Percentiles rank a stretch among this genome's conserved stretches.
phyloP scores from a whole-genome alignment of 2,797 vertebrate genomes.

The Chrysocyon brachyurus region DNA sequence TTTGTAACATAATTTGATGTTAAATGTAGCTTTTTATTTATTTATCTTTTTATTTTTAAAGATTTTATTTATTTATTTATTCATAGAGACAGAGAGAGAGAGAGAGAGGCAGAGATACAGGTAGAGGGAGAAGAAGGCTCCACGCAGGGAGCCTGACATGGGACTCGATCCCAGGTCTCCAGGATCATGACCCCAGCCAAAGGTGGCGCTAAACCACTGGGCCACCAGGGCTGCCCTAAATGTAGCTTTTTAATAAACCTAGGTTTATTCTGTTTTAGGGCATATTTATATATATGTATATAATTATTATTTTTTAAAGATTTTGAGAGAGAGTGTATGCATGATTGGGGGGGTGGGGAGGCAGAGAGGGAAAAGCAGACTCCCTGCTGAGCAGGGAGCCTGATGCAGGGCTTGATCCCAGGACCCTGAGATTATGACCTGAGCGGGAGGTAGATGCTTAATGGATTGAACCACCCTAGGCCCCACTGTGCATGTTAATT shows the following conservation, averaged over 20 bases:
- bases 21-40: neutral
- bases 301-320: neutral
- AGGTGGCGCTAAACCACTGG: no score
- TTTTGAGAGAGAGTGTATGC: neutral
- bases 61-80: no score
- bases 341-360: rapidly evolving
- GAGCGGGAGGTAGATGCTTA: neutral
- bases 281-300: neutral
- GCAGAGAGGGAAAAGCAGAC: neutral
- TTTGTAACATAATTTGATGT: neutral
- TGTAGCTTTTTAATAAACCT: neutral
- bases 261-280: neutral
- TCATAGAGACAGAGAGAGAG: no score
- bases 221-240: neutral
- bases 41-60: no score
- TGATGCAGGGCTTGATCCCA: neutral
- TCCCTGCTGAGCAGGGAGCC: neutral
- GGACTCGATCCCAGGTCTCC: no score
- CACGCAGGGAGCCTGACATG: no score
- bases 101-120: no score
- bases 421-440: neutral
- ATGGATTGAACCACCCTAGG: neutral
- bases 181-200: no score
- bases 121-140: no score
- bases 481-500: neutral